Percentiles rank a stretch among this genome's conserved stretches.
phyloP scores from a whole-genome alignment of 2,888 invertebrate species.

The Trissolcus brochymenae region DNA sequence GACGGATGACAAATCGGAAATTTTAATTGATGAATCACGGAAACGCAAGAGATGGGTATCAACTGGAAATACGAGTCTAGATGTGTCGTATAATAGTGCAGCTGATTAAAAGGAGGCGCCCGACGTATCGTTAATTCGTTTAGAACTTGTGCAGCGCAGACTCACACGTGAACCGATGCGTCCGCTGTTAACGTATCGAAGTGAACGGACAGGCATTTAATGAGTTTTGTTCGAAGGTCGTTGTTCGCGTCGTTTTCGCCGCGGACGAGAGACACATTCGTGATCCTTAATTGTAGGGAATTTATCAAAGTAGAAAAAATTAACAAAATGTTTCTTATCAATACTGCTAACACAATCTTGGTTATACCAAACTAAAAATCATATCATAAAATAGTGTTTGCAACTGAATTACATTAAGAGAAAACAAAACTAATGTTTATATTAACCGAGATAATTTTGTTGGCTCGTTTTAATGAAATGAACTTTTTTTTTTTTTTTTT shows the following conservation, averaged over 20 bases:
- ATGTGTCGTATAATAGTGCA: slow-evolving; percentile 40
- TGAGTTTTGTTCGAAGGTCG: slow-evolving; percentile 72
- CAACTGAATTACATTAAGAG: too few relatives aligned
- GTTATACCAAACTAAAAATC: too few relatives aligned
- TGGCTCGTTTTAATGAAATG: too few relatives aligned
- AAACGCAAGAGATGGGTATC: slow-evolving; percentile 23
- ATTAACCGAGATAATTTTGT: too few relatives aligned
- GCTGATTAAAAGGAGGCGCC: slow-evolving; percentile 45
- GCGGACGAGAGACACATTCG: slow-evolving; percentile 52
- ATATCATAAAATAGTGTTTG: too few relatives aligned
- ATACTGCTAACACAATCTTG: too few relatives aligned
- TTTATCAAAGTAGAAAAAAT: slow-evolving; percentile 63
- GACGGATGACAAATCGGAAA: slow-evolving; percentile 22
- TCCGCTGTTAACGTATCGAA: slow-evolving; percentile 68
- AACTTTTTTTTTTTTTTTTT: too few relatives aligned
- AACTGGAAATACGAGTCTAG: slow-evolving; percentile 32
- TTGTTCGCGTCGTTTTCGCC: slow-evolving; percentile 57
- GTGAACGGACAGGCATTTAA: slow-evolving; percentile 75
- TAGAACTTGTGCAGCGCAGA: slow-evolving; percentile 55
- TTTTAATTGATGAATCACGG: slow-evolving; percentile 31
- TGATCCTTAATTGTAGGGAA: slow-evolving; percentile 55
- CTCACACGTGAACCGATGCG: slow-evolving; percentile 44
- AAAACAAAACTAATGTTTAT: too few relatives aligned
- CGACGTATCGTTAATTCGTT: slow-evolving; percentile 62
- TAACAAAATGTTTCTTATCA: too few relatives aligned